Base-by-base conservation (phyloP, 1,140 invertebrate genomes). In the Drosophila cardini region DNA sequence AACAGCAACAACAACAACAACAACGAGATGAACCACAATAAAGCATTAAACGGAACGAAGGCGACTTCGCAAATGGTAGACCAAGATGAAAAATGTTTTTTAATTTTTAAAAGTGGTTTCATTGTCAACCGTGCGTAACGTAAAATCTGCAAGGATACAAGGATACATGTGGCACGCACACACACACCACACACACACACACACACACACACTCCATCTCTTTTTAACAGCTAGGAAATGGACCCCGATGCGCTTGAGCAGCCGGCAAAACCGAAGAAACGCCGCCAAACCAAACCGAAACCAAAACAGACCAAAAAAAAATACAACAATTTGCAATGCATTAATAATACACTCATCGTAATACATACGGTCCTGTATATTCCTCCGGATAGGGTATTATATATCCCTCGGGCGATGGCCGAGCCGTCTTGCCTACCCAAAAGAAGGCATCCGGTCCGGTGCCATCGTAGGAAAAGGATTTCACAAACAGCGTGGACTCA, bases 371-470 rank as follows among this genome's bases (percentile, higher is more conserved):
- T 79, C 94, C 95, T 26, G 93, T 92, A 87, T 96, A 96, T 78
- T 96, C 95, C 80, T 97, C 96, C 32, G 97, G 97, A 92, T 97
- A 97, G 0, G 97, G 96, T 84, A 98, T 95, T 13, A 97, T 95
- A 48, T 94, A 95, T 53, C 97, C 97, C 10, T 96, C 95, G 4
- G 96, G 96, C 69, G 94, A 95, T 1, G 97, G 97, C 52, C 94
- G 93, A 0, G 94, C 92, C 1, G 95, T 95, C 82, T 96, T 96
- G 2, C 97, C 97, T 16, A 96, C 95, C 97, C 96, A 98, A 93
- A 98, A 98, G 92, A 95, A 97, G 3, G 96, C 96, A 91, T 96
- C 96, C 53, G 96, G 96, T 13, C 95, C 96, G 6, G 94, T 96
- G 34, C 97, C 97, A 84, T 98, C 97, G 85, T 98, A 98, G 4